A percentile compares a stretch with the other conserved stretches of the same genome.
phyloP scores from a whole-genome alignment of 2,113 vertebrate genomes.

The Thalassarche chlororhynchos region DNA sequence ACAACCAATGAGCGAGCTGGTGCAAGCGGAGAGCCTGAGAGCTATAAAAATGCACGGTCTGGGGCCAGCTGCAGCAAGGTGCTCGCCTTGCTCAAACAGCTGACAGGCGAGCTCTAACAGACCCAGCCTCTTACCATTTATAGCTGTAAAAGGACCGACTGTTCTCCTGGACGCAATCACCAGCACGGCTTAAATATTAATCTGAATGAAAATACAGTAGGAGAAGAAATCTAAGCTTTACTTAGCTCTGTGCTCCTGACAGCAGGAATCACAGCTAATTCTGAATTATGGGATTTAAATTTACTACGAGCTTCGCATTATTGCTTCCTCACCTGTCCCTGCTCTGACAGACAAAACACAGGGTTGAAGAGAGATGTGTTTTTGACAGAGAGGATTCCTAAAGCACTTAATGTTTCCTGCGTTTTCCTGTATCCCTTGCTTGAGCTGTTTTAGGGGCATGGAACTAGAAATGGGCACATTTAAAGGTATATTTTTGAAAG shows the following conservation, averaged over 20 bases:
- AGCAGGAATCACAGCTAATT: slow-evolving; percentile 46
- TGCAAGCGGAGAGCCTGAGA: neutral
- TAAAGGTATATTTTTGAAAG: neutral
- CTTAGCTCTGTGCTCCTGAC: slow-evolving; percentile 1
- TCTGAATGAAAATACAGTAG: slow-evolving; percentile 65
- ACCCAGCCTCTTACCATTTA: slow-evolving; percentile 19
- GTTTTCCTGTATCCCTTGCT: neutral
- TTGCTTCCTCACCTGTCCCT: neutral
- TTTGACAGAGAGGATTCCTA: neutral
- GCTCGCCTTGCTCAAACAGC: slow-evolving; percentile 37
- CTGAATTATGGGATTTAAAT: neutral
- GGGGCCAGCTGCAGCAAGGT: slow-evolving; percentile 21
- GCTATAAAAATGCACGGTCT: neutral
- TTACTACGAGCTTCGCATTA: neutral
- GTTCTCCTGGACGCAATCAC: slow-evolving; percentile 10
- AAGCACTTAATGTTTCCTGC: neutral
- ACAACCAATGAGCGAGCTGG: neutral
- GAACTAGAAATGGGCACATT: neutral
- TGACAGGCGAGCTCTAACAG: slow-evolving; percentile 3
- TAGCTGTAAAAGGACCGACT: slow-evolving; percentile 36
- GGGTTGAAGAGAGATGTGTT: neutral
- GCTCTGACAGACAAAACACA: neutral
- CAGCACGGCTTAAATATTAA: slow-evolving; percentile 69
- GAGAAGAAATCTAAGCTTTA: slow-evolving; percentile 61
- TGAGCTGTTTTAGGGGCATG: neutral